phyloP scores from a whole-genome alignment of 2,797 vertebrate genomes.

The Hyperoplus lanceolatus region DNA sequence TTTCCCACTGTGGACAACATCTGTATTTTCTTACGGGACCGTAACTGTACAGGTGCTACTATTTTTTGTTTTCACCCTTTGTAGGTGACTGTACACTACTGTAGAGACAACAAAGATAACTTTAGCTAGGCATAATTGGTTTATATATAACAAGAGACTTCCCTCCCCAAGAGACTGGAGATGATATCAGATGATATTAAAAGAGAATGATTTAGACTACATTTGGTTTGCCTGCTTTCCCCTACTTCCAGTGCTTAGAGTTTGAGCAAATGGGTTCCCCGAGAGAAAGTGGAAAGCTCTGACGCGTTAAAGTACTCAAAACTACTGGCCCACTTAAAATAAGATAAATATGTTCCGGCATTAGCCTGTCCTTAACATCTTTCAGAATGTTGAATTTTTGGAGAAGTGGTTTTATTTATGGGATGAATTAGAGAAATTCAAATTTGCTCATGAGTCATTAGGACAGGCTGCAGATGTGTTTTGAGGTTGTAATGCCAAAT shows the following conservation, averaged over 20 bases:
- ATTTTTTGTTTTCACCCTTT: neutral
- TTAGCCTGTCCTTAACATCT: conserved; percentile 37
- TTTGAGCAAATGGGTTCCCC: conserved; percentile 25
- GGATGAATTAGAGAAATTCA: conserved; percentile 53
- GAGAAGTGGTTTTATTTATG: conserved; percentile 30
- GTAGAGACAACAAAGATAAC: conserved; percentile 10
- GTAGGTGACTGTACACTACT: neutral
- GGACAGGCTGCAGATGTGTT: conserved; percentile 56
- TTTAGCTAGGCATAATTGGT: neutral
- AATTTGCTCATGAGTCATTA: conserved; percentile 56
- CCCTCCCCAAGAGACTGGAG: neutral
- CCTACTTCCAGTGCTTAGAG: neutral
- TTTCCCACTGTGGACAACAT: neutral
- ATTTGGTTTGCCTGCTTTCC: conserved; percentile 14
- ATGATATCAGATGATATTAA: neutral
- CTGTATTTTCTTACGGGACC: conserved; percentile 4
- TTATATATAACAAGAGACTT: neutral
- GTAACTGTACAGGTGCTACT: neutral
- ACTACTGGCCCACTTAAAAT: conserved; percentile 24
- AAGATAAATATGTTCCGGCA: conserved; percentile 38
- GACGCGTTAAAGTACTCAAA: conserved; percentile 28
- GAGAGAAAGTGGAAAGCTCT: conserved; percentile 12
- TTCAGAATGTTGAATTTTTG: conserved; percentile 35
- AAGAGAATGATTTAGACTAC: neutral
- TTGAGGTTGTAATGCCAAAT: conserved; percentile 52